Percentiles rank a stretch among this genome's conserved stretches.
These are phyloP conservation scores for Alviniconcha strummeri DNA, from an alignment of 2,888 invertebrate genomes.

Conservation along the genomic window DNA sequence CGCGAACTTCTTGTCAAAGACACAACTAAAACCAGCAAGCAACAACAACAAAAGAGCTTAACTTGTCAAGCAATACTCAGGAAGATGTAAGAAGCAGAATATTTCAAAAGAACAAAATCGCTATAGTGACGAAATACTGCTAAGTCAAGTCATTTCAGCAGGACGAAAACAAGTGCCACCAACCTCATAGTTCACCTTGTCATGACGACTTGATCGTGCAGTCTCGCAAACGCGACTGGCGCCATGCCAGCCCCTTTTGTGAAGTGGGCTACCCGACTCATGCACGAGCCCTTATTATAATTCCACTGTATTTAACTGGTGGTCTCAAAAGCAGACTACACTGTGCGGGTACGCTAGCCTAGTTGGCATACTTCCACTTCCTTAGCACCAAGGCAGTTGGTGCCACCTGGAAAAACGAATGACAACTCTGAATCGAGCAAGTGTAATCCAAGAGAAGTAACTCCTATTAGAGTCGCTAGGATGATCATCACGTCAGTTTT, in stretches of 20 bases:
- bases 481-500: no score
- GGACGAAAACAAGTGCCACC: no score
- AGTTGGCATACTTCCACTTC: conserved; percentile 26
- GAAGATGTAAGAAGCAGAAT: no score
- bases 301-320: not conserved
- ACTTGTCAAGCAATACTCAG: no score
- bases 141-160: no score
- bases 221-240: conserved; percentile 29
- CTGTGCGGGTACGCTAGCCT: not conserved
- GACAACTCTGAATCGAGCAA: not conserved
- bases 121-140: no score
- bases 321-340: not conserved
- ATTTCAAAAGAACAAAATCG: no score
- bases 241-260: conserved; percentile 25
- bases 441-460: not conserved
- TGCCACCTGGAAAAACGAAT: conserved; percentile 22
- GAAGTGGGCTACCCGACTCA: not conserved
- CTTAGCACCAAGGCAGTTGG: conserved; percentile 29
- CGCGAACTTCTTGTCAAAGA: no score
- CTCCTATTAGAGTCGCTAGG: not conserved
- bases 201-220: conserved; percentile 15
- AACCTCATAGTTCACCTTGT: conserved; percentile 27
- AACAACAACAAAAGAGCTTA: no score
- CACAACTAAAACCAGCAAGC: no score
- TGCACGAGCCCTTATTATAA: not conserved